phyloP scores from a whole-genome alignment of 2,113 vertebrate species.

The Strix uralensis region DNA sequence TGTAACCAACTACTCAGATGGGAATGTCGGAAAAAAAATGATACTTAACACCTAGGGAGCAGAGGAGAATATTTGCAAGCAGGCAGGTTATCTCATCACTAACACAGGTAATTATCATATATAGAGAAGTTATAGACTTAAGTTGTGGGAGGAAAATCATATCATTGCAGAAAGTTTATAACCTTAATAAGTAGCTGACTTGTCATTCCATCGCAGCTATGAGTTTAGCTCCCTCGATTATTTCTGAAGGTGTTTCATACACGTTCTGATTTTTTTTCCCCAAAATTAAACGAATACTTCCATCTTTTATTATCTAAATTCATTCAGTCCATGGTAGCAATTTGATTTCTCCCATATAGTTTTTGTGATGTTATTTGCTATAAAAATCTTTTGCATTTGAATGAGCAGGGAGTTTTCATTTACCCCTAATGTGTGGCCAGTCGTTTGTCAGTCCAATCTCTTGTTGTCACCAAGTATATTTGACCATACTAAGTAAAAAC shows the following conservation, averaged over 20 bases:
- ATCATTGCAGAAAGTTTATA: neutral
- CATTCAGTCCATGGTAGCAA: neutral
- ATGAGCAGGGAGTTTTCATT: neutral
- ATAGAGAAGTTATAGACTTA: neutral
- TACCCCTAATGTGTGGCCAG: neutral
- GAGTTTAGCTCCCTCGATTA: neutral
- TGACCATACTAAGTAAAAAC: neutral
- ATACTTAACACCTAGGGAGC: neutral
- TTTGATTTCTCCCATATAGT: neutral
- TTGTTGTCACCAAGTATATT: neutral
- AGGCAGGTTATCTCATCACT: neutral
- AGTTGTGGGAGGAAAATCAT: neutral
- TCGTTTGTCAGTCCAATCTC: neutral
- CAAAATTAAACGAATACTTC: neutral
- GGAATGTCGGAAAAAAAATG: neutral
- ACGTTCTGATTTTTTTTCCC: fast-evolving
- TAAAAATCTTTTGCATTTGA: neutral
- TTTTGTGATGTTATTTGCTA: neutral
- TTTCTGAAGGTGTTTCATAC: neutral
- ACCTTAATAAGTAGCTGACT: neutral
- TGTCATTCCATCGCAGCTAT: neutral
- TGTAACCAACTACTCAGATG: neutral
- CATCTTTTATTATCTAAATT: neutral
- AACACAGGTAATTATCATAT: neutral
- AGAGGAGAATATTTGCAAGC: neutral